These are phyloP conservation scores for Cephus spinipes DNA, from an alignment of 2,888 invertebrate genomes.

Conservation along the genomic window DNA sequence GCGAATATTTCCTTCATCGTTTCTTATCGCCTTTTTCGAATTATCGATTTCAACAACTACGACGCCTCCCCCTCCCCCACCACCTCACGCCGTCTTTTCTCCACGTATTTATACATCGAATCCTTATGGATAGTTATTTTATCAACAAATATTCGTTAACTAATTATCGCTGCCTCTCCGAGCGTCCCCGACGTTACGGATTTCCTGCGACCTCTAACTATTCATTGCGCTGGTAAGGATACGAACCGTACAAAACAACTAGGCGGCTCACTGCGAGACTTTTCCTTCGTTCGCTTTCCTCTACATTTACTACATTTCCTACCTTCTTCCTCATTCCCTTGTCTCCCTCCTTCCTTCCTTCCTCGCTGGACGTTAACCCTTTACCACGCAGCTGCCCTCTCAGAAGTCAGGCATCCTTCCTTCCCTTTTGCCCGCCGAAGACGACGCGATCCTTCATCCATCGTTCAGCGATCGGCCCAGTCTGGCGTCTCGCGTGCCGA, in stretches of 20 bases:
- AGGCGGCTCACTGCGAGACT: constrained; percentile 28
- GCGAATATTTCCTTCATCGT: neutral
- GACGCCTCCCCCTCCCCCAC: neutral
- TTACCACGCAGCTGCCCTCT: too few species aligned
- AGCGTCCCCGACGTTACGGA: neutral
- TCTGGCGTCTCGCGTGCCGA: too few species aligned
- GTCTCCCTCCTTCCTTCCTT: constrained; percentile 1
- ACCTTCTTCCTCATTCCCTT: neutral
- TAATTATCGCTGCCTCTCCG: constrained; percentile 1
- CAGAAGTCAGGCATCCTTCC: too few species aligned
- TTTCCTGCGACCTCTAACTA: neutral
- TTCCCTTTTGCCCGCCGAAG: too few species aligned
- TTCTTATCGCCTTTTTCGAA: too few species aligned
- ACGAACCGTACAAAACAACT: constrained; percentile 60
- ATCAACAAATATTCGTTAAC: constrained; percentile 6
- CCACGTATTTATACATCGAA: constrained; percentile 1
- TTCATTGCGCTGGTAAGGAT: constrained; percentile 52
- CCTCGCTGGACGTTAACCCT: too few species aligned
- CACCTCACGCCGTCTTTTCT: neutral
- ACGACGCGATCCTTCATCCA: too few species aligned
- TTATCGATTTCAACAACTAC: too few species aligned
- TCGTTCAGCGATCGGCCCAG: too few species aligned
- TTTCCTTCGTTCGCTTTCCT: too few species aligned
- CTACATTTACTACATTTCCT: constrained; percentile 17
- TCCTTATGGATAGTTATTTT: constrained; percentile 1